phyloP scores from a whole-genome alignment of 2,888 invertebrate species.

The Amphimallon solstitiale region DNA sequence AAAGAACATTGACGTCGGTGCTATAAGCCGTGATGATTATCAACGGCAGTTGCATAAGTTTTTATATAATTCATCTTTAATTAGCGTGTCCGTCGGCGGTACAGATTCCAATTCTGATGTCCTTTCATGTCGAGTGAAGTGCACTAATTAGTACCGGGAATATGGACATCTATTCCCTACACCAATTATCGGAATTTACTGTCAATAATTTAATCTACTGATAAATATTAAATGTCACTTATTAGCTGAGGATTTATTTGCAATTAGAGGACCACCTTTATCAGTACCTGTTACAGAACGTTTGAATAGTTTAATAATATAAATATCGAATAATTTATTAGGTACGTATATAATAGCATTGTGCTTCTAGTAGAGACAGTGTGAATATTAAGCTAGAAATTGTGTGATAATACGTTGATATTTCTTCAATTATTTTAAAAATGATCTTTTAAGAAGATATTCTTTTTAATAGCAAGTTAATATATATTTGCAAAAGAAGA shows the following conservation, averaged over 20 bases:
- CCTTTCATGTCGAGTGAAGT: constrained; percentile 27
- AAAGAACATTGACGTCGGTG: too few species aligned
- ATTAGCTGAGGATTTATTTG: constrained; percentile 23
- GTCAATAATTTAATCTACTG: constrained; percentile 28
- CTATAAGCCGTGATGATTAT: constrained; percentile 7
- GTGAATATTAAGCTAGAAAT: too few species aligned
- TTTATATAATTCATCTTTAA: constrained; percentile 44
- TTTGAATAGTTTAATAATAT: too few species aligned
- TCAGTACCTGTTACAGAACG: too few species aligned
- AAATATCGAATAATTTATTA: too few species aligned
- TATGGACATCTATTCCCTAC: not conserved
- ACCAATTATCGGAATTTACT: constrained; percentile 25
- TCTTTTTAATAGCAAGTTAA: too few species aligned
- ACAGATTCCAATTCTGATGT: constrained; percentile 23
- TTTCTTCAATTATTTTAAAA: too few species aligned
- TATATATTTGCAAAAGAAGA: too few species aligned
- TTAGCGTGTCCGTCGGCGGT: constrained; percentile 31
- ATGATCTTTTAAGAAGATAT: too few species aligned
- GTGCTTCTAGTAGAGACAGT: too few species aligned
- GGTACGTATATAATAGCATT: too few species aligned
- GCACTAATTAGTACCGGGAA: constrained; percentile 26
- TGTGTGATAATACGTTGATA: too few species aligned
- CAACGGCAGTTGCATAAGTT: constrained; percentile 30
- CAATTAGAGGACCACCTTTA: constrained; percentile 3
- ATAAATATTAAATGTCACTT: constrained; percentile 27